Evolutionary conservation across 2,888 invertebrate species (phyloP), one percentile per base, ranked within the genome.

Genomic region (Colostygia pectinataria): DNA sequence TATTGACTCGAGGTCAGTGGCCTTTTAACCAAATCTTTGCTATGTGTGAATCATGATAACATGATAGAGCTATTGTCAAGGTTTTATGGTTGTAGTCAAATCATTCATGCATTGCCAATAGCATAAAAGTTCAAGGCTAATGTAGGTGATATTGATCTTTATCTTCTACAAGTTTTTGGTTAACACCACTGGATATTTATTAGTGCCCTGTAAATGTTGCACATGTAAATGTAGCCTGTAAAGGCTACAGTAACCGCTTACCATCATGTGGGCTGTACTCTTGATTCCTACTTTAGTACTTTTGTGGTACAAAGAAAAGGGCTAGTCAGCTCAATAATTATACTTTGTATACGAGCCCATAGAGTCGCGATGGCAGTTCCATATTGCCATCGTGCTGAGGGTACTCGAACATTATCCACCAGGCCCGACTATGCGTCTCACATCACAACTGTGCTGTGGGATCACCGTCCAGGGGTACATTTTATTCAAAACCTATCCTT

Each of bases 351-450:
- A 31, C 82, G 89, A 89, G 88, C 80, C 89, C 79, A 89, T 89
- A 90, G 89, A 90, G 89, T 90, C 89, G 89, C 89, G 80, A 80
- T 71, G 61, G 68, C 65, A 72, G 80, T 84, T 9, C 24, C 32
- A 75, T 89, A 77, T 62, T 75, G 71, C 65, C 45, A 70, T 77
- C 67, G 89, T 90, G 89, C 89, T 89, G 89, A 66, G 88, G 89
- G 74, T 88, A 87, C 89, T 90, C 88, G 85, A 68, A 90, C 51
- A 90, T 57, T 27, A 68, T 71, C 68, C 8, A 49, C 71, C 78
- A 83, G 71, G 65, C 82, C 85, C 78, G 83, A 83, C 84, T 83
- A 90, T 88, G 88, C 89, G 87, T 90, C 88, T 80, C 80, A 71
- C 68, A 63, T 54, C 75, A 80, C 70, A 32, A 67, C 71, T 83